Evolutionary conservation across 2,113 vertebrate species (phyloP).

Genomic region (Vulpes lagopus): DNA sequence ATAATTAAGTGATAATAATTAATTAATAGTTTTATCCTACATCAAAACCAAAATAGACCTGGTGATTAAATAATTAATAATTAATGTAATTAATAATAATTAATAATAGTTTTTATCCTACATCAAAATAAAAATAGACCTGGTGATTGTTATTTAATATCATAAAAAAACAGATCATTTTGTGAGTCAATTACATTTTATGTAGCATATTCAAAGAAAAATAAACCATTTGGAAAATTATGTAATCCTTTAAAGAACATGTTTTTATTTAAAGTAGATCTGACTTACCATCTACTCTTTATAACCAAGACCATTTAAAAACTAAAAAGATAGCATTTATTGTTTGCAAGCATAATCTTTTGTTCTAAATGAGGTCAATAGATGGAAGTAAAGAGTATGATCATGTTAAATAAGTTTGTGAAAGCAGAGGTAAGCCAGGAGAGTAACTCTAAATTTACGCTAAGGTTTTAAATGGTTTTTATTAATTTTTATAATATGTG

Average conservation of each 20-base stretch:
- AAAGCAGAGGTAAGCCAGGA: not conserved
- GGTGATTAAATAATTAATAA: not conserved
- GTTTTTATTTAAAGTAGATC: conserved; percentile 13
- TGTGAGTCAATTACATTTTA: not conserved
- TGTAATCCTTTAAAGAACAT: not conserved
- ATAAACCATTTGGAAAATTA: not conserved
- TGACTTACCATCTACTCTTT: conserved; percentile 9
- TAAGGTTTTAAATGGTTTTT: conserved; percentile 32
- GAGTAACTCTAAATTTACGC: not conserved
- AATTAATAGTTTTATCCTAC: conserved; percentile 15
- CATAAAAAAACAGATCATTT: conserved; percentile 41
- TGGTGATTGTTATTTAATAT: conserved; percentile 16
- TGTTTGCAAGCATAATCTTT: conserved; percentile 55
- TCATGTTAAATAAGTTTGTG: conserved; percentile 7
- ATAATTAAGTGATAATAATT: not conserved
- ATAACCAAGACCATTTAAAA: not conserved
- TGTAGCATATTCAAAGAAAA: conserved; percentile 33
- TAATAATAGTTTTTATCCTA: conserved; percentile 17
- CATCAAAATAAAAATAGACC: conserved; percentile 29
- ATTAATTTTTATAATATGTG: conserved; percentile 47
- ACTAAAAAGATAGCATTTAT: conserved; percentile 18
- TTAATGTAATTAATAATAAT: not conserved
- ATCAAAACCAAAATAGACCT: conserved; percentile 34
- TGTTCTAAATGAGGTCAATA: conserved; percentile 36
- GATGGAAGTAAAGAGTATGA: not conserved